Evolutionary conservation across 1,140 invertebrate genomes (phyloP).

Genomic region (Penaeus japonicus): DNA sequence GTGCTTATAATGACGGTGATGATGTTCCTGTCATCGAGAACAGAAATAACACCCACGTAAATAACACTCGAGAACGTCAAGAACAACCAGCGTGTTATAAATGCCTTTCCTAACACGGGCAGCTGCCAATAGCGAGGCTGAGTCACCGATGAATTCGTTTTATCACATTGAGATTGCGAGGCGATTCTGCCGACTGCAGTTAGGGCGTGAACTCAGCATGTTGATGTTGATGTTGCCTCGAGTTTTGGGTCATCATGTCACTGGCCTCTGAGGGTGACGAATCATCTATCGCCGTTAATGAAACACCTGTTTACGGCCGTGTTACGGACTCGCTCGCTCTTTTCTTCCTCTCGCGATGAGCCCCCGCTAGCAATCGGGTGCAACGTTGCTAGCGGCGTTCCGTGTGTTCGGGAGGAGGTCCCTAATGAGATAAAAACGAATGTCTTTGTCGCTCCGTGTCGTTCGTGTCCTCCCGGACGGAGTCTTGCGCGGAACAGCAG

Average conservation of each 20-base stretch:
- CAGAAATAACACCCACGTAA: too few species aligned
- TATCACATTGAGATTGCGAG: neutral
- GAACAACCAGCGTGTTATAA: too few species aligned
- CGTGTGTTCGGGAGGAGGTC: neutral
- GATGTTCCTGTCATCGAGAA: too few species aligned
- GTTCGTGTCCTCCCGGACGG: slow-evolving; percentile 28
- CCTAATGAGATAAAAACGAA: slow-evolving; percentile 20
- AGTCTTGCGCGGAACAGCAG: slow-evolving; percentile 51
- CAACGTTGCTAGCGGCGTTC: neutral
- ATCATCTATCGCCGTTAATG: neutral
- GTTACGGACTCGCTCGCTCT: too few species aligned
- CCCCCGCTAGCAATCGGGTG: neutral
- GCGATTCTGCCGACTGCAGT: neutral
- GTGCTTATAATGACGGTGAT: too few species aligned
- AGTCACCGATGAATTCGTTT: neutral
- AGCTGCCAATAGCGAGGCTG: too few species aligned
- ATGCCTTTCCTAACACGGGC: too few species aligned
- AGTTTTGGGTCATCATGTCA: neutral
- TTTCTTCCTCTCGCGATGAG: too few species aligned
- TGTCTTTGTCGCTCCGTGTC: slow-evolving; percentile 47
- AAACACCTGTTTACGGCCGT: neutral
- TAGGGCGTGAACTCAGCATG: neutral
- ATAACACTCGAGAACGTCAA: too few species aligned
- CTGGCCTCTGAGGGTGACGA: neutral
- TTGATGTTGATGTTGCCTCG: too few species aligned